Evolutionary conservation across 1,140 invertebrate genomes (phyloP), one percentile per base, ranked within the genome.

Genomic region (Proales similis): DNA sequence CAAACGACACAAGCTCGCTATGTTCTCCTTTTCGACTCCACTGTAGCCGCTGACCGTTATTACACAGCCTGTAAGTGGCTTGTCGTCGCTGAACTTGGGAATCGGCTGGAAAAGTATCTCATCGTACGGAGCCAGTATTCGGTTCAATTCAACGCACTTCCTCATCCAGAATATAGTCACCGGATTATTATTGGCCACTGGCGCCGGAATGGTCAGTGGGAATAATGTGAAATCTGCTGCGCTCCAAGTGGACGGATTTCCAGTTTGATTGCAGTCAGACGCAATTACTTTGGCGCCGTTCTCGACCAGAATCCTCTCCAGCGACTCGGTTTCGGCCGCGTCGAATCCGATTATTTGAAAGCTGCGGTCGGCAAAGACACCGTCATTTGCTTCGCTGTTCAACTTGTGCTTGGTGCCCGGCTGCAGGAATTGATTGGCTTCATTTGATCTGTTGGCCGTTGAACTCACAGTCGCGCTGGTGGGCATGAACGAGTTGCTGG

Each of bases 111-210:
- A 57, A 26, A 57, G 45, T 11, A 57, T 42, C 24, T 57, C 36
- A 9, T 2, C 6, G n/a, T 39, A 20, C 11, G 45, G 14, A 42
- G 33, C 9, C 14, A 57, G 22, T 30, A 57, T 17, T 57, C 32
- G 17, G 11, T 57, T 57, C 27, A 42, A 9, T 57, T 57, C 51
- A 24, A 26, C 29, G 36, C 51, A 57, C 29, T 42, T 57, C 45
- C 45, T 57, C 51, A 57, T 57, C 51, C 51, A 57, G 27, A 42
- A 57, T 11, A 57, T 42, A 22, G 51, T 57, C 17, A 17, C 51
- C 12, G 51, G 51, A 42, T 57, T 57, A 17, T 57, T 57, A 17
- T 57, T 38, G 1, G 24, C 6, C 11, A 57, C 45, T n/a, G 51
- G 51, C 7, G 20, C 45, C 19, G 51, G 45, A 7, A 27, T 57